phyloP scores from a whole-genome alignment of 2,113 vertebrate species.

The Takifugu bimaculatus region DNA sequence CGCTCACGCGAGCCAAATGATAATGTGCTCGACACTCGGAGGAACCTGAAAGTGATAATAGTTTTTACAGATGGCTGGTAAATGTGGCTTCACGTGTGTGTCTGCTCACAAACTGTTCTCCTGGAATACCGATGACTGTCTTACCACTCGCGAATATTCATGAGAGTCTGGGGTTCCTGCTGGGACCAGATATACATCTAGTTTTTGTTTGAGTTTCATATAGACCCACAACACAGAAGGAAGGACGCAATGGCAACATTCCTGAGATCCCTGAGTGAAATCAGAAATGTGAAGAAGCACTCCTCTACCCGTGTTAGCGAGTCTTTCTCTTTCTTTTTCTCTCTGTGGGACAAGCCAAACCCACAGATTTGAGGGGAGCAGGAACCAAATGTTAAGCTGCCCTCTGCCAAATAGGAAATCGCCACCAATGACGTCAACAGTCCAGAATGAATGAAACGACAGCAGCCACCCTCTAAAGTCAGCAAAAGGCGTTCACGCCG shows the following conservation, averaged over 20 bases:
- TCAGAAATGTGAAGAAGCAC: background rate
- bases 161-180: slow-evolving; percentile 6
- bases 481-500: no score
- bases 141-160: background rate
- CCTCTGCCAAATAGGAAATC: slow-evolving; percentile 14
- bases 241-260: no score
- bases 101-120: no score
- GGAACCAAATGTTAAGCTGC: slow-evolving; percentile 37
- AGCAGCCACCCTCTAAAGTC: background rate
- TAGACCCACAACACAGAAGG: no score
- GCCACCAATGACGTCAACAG: slow-evolving; percentile 30
- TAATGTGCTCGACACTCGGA: slow-evolving; percentile 14
- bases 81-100: slow-evolving; percentile 22
- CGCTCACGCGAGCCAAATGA: background rate
- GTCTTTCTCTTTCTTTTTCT: background rate
- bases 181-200: slow-evolving; percentile 15
- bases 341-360: slow-evolving; percentile 13
- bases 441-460: slow-evolving; percentile 1
- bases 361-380: slow-evolving; percentile 37
- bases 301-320: background rate
- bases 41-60: slow-evolving; percentile 38
- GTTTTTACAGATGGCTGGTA: slow-evolving; percentile 21
- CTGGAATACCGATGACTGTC: no score
- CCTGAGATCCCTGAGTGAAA: no score
- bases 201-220: no score